phyloP scores from a whole-genome alignment of 2,113 vertebrate species.

The Procavia capensis region DNA sequence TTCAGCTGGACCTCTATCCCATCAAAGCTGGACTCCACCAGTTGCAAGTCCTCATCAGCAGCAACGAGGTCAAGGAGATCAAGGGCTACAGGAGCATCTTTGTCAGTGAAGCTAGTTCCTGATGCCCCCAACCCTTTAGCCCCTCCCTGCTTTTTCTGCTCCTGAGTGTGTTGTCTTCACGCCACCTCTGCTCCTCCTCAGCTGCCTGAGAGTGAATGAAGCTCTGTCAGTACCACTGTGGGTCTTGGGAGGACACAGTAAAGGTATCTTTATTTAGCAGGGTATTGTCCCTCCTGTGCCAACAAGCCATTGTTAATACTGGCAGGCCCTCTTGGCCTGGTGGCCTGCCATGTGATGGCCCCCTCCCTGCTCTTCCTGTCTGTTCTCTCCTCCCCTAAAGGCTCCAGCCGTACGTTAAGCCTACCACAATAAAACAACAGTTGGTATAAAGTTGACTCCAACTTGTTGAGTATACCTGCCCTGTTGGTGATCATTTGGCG shows the following conservation, averaged over 20 bases:
- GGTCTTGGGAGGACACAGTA: slow-evolving; percentile 31
- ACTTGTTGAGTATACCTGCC: background rate
- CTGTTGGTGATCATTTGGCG: background rate
- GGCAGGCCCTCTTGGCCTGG: background rate
- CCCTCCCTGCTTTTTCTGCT: background rate
- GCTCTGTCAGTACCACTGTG: background rate
- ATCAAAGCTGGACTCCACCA: slow-evolving; percentile 71
- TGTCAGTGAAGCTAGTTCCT: slow-evolving; percentile 44
- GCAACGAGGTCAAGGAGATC: slow-evolving; percentile 76
- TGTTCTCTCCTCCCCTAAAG: background rate
- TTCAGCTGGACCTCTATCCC: slow-evolving; percentile 69
- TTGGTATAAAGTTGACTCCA: background rate
- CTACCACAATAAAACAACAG: background rate
- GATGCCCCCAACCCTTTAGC: background rate
- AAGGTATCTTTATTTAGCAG: background rate
- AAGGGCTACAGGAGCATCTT: slow-evolving; percentile 75
- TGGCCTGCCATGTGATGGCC: background rate
- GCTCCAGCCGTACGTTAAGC: background rate
- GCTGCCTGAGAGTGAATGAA: background rate
- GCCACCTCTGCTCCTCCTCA: background rate
- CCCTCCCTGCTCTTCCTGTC: background rate
- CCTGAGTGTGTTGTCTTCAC: background rate
- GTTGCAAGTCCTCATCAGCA: slow-evolving; percentile 78
- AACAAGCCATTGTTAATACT: background rate
- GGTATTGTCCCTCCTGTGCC: background rate